Evolutionary conservation across 2,888 invertebrate species (phyloP).

Genomic region (Orchesella flavescens): DNA sequence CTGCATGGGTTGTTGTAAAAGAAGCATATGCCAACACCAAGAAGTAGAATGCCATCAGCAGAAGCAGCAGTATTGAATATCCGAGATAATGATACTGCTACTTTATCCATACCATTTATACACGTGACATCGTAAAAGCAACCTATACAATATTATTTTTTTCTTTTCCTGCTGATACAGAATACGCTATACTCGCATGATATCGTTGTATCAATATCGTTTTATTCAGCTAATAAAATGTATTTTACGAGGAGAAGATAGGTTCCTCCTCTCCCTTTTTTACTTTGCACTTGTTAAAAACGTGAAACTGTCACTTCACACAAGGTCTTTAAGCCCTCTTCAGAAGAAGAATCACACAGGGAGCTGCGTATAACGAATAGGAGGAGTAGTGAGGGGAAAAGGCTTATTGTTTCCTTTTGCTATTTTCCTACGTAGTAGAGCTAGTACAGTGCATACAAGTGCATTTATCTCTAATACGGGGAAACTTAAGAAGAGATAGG

Average conservation of each 20-base stretch:
- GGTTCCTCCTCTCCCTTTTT: constrained; percentile 17
- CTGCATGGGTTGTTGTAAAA: no score
- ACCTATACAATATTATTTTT: constrained; percentile 9
- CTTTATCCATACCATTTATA: constrained; percentile 40
- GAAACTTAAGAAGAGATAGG: neutral
- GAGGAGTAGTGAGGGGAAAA: neutral
- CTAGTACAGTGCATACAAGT: neutral
- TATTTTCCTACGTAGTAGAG: neutral
- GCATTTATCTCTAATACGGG: neutral
- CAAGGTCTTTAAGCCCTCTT: neutral
- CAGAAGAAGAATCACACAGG: neutral
- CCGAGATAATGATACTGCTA: constrained; percentile 55
- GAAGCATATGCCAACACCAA: no score
- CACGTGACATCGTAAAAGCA: constrained; percentile 41
- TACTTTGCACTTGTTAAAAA: constrained; percentile 52
- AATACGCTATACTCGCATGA: neutral
- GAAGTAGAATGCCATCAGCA: no score
- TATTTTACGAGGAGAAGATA: constrained; percentile 47
- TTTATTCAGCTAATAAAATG: constrained; percentile 60
- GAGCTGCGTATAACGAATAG: neutral
- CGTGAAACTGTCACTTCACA: constrained; percentile 52
- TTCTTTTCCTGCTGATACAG: neutral
- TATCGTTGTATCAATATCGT: constrained; percentile 48
- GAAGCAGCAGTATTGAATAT: neutral
- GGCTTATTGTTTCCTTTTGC: neutral